A percentile compares a stretch with the other conserved stretches of the same genome.
Conservation (phyloP, 1,140 invertebrate genomes). For the Aporrectodea caliginosa region DNA sequence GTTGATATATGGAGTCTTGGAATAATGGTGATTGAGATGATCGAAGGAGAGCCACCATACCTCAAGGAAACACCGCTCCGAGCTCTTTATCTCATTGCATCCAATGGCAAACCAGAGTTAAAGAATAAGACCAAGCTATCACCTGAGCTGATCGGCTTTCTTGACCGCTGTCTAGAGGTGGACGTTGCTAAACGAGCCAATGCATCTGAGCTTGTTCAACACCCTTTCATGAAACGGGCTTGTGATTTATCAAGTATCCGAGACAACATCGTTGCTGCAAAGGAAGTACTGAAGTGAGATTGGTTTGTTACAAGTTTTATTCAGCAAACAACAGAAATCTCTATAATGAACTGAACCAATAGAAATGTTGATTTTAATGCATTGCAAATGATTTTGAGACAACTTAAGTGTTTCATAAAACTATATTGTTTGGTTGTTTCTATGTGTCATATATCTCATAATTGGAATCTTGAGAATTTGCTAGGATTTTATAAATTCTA, state of each 20-base stretch:
- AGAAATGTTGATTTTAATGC: too few relatives aligned
- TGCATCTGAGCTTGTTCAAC: conserved; percentile 77
- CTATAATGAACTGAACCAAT: too few relatives aligned
- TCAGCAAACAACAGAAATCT: too few relatives aligned
- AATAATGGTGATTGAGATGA: conserved; percentile 44
- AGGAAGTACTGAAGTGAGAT: neutral
- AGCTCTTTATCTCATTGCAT: conserved; percentile 38
- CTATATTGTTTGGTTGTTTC: too few relatives aligned
- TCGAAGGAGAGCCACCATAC: conserved; percentile 44
- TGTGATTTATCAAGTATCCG: conserved; percentile 90
- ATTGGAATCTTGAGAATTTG: too few relatives aligned
- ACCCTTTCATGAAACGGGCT: conserved; percentile 73
- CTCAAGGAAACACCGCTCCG: conserved; percentile 39
- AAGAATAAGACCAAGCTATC: conserved; percentile 69
- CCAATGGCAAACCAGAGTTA: conserved; percentile 33
- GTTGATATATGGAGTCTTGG: conserved; percentile 42
- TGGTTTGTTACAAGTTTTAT: neutral
- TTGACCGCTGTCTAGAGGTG: conserved; percentile 81
- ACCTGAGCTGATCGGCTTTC: conserved; percentile 62
- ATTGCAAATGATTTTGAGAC: too few relatives aligned
- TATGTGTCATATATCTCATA: too few relatives aligned
- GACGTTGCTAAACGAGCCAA: conserved; percentile 84
- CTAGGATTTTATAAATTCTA: too few relatives aligned
- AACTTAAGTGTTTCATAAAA: too few relatives aligned
- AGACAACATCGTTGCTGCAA: conserved; percentile 49